These are phyloP conservation scores for Dicranocentrus wangi DNA, from an alignment of 2,888 invertebrate genomes.

Conservation along the genomic window DNA sequence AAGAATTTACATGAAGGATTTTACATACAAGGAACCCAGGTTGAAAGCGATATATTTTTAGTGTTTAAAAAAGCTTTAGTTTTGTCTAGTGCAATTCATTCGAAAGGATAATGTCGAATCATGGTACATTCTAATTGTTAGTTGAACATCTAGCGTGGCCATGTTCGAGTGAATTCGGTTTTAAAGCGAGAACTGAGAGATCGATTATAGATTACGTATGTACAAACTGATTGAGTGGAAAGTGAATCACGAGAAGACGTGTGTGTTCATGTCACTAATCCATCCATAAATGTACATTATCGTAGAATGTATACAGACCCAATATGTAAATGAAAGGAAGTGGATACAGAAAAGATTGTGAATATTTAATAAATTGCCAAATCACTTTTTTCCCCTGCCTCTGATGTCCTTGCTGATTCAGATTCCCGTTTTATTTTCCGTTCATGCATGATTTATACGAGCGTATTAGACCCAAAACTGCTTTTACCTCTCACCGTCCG, in stretches of 20 bases:
- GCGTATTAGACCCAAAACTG: background rate
- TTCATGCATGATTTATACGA: background rate
- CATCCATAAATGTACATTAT: background rate
- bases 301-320: background rate
- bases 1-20: too few species aligned
- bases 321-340: background rate
- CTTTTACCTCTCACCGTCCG: background rate
- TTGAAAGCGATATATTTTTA: too few species aligned
- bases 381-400: constrained; percentile 19
- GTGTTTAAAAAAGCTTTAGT: too few species aligned
- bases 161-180: background rate
- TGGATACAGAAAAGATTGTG: background rate
- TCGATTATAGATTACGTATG: too few species aligned
- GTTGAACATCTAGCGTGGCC: too few species aligned
- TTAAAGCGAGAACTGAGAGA: too few species aligned
- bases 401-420: background rate
- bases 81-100: too few species aligned
- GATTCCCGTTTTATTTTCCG: background rate
- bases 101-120: too few species aligned
- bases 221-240: too few species aligned
- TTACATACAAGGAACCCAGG: too few species aligned
- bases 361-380: constrained; percentile 40
- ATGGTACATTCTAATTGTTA: too few species aligned
- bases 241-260: background rate
- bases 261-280: background rate